phyloP scores from a whole-genome alignment of 2,888 invertebrate genomes.

The Nephrotoma flavescens region DNA sequence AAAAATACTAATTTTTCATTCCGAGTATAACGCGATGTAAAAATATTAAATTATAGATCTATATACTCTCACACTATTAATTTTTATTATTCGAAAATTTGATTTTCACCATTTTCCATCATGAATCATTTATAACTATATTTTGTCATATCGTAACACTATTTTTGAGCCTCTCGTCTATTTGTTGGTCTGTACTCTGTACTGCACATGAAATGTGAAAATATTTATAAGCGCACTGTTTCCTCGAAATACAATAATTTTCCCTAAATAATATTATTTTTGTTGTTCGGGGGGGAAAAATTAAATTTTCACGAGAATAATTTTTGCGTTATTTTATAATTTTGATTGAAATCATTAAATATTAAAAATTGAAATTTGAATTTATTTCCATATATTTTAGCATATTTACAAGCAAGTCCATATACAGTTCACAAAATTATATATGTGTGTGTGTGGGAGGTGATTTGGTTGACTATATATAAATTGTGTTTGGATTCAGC shows the following conservation, averaged over 20 bases:
- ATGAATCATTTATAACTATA: not conserved
- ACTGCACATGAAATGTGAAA: not conserved
- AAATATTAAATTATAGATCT: not conserved
- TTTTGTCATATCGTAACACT: not conserved
- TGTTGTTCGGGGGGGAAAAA: not conserved
- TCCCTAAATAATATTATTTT: not conserved
- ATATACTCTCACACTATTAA: not conserved
- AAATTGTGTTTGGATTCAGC: not conserved
- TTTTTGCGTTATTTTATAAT: not conserved
- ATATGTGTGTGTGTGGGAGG: not conserved
- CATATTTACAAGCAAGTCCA: not conserved
- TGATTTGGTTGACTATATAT: not conserved
- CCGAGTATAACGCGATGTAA: not conserved
- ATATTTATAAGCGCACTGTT: not conserved
- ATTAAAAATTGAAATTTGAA: not conserved
- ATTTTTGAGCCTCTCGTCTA: not conserved
- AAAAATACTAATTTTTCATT: not conserved
- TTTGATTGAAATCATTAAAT: not conserved
- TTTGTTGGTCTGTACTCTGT: not conserved
- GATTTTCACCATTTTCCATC: not conserved
- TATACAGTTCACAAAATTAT: not conserved
- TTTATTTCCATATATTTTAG: not conserved
- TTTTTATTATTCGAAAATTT: not conserved
- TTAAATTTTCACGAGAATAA: not conserved
- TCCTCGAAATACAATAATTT: not conserved